phyloP scores from a whole-genome alignment of 2,113 vertebrate species.

The Hassar affinis region DNA sequence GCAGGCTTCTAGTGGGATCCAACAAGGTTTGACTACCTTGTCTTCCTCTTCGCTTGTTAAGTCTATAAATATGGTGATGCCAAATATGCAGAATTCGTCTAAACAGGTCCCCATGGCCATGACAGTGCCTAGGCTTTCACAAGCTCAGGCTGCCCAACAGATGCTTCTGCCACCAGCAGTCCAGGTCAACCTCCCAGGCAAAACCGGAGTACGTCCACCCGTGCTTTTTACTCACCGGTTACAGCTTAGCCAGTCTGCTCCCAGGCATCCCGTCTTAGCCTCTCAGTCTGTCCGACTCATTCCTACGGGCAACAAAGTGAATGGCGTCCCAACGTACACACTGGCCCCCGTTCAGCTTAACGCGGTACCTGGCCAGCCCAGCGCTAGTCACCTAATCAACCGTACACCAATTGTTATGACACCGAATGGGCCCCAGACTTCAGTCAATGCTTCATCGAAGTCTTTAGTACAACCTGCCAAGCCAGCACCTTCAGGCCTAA shows the following conservation, averaged over 20 bases:
- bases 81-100: slow-evolving; percentile 29
- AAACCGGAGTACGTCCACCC: slow-evolving; percentile 65
- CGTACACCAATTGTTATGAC: slow-evolving; percentile 70
- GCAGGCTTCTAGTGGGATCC: slow-evolving; percentile 8
- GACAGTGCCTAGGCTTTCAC: slow-evolving; percentile 41
- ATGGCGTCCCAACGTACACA: slow-evolving; percentile 82
- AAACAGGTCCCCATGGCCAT: slow-evolving; percentile 54
- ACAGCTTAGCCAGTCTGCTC: slow-evolving; percentile 66
- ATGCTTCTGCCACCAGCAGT: slow-evolving; percentile 70
- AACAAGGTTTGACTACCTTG: slow-evolving; percentile 13
- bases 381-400: slow-evolving; percentile 59
- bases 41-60: slow-evolving; percentile 47
- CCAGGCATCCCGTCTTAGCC: slow-evolving; percentile 66
- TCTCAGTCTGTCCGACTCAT: slow-evolving; percentile 79
- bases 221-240: slow-evolving; percentile 75
- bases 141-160: slow-evolving; percentile 55
- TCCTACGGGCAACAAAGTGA: slow-evolving; percentile 83
- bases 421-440: slow-evolving; percentile 59
- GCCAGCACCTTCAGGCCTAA: slow-evolving; percentile 30
- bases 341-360: slow-evolving; percentile 79
- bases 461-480: slow-evolving; percentile 6
- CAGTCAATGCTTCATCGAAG: slow-evolving; percentile 38
- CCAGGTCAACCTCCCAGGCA: slow-evolving; percentile 63
- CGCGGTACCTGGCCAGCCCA: slow-evolving; percentile 70
- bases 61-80: slow-evolving; percentile 54